Percentiles rank a stretch among this genome's conserved stretches.
phyloP scores from a whole-genome alignment of 2,888 invertebrate species.

The Dicroscelio sp. region DNA sequence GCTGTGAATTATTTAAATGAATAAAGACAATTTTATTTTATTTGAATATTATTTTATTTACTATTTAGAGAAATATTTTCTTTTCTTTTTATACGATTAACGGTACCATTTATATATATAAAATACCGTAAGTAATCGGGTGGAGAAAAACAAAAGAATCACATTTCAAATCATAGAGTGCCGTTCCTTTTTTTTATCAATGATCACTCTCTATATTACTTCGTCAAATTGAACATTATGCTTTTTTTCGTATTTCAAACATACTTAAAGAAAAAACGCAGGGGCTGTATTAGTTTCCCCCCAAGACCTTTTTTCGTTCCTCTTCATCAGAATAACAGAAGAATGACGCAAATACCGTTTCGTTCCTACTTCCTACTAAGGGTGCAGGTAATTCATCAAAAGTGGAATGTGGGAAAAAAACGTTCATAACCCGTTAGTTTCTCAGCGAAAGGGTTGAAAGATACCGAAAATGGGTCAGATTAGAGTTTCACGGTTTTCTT shows the following conservation, averaged over 20 bases:
- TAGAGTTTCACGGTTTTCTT: constrained; percentile 88
- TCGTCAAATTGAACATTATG: constrained; percentile 79
- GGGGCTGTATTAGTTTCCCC: constrained; percentile 80
- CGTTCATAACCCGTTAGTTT: constrained; percentile 89
- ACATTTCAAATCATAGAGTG: constrained; percentile 68
- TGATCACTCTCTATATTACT: constrained; percentile 73
- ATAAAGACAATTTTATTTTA: no score
- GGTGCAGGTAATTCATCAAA: constrained; percentile 87
- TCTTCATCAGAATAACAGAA: constrained; percentile 83
- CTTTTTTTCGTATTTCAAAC: constrained; percentile 80
- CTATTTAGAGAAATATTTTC: no score
- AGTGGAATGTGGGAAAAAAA: constrained; percentile 91
- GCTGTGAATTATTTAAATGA: no score
- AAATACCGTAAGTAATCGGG: no score
- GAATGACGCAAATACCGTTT: constrained; percentile 85
- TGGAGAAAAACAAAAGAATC: constrained; percentile 64
- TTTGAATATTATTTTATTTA: no score
- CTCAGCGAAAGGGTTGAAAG: constrained; percentile 90
- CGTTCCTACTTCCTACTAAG: constrained; percentile 83
- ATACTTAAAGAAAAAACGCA: constrained; percentile 74
- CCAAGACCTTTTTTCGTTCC: constrained; percentile 74
- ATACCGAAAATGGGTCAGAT: constrained; percentile 90
- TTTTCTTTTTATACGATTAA: background rate
- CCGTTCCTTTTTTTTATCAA: constrained; percentile 71
- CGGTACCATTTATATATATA: background rate